Evolutionary conservation across 2,888 invertebrate species (phyloP), one percentile per base, ranked within the genome.

Genomic region (Rhagophthalmus giganteus): DNA sequence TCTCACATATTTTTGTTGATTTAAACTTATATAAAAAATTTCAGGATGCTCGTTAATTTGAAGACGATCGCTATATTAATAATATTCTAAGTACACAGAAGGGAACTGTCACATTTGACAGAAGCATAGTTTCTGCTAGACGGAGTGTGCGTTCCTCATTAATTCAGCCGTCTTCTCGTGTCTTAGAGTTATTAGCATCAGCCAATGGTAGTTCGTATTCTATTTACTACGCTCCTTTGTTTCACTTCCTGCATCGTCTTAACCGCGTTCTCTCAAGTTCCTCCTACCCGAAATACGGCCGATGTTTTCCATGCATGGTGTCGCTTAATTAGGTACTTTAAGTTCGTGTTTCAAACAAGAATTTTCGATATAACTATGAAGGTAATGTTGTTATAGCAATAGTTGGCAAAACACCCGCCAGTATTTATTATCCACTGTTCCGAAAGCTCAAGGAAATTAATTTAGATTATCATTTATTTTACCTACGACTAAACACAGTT

Each of bases 171-270:
- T 71, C 70, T 71, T 69, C 67, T 66, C 59, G 63, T 52, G 69
- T 69, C 69, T 70, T 68, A 68, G 65, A 69, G 69, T 71, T 72
- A 72, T 72, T 72, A 72, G 70, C 70, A 67, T 65, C 67, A 69
- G 65, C 70, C 71, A 71, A 72, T 71, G 70, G 68, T 68, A 64
- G 65, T 59, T 57, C 67, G 64, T 66, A 66, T 67, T 69, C 66
- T 69, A 67, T 67, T 70, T 70, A 67, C 66, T 56, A 61, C 61
- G 62, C 59, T 65, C 67, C 68, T 68, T 70, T 70, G 68, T 69
- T 67, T 64, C 59, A 58, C 65, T 62, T 68, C 64, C 55, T 60
- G 53, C 48, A 48, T 54, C 58, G 60, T 63, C 65, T 65, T 63
- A 58, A 59, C 57, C 56, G 56, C 59, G 60, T 56, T 54, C 57